Evolutionary conservation across 2,888 invertebrate species (phyloP).

Genomic region (Carterocephalus palaemon): DNA sequence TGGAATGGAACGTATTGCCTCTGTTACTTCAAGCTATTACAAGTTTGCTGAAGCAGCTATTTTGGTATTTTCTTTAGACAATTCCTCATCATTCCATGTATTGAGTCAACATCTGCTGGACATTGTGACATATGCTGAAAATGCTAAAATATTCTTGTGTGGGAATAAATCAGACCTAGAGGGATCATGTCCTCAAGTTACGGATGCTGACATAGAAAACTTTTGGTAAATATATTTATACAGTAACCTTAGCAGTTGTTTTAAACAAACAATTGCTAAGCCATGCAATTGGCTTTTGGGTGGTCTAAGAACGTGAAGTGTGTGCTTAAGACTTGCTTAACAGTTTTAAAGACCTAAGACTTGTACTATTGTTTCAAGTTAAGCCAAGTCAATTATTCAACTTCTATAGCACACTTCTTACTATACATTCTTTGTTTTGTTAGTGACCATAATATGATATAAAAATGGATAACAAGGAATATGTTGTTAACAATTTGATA

Average conservation of each 20-base stretch:
- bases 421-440: too few species aligned
- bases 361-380: too few species aligned
- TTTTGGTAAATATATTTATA: conserved; percentile 82
- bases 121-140: conserved; percentile 95
- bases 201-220: conserved; percentile 91
- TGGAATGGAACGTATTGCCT: conserved; percentile 97
- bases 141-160: conserved; percentile 96
- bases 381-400: too few species aligned
- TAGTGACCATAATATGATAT: too few species aligned
- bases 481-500: conserved; percentile 22
- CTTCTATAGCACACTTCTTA: too few species aligned
- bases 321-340: too few species aligned
- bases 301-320: too few species aligned
- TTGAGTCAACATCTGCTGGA: conserved; percentile 95
- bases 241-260: too few species aligned
- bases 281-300: too few species aligned
- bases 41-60: conserved; percentile 97
- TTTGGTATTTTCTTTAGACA: conserved; percentile 93
- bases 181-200: conserved; percentile 85
- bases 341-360: too few species aligned
- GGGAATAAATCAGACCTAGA: conserved; percentile 94
- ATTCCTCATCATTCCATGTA: conserved; percentile 94
- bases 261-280: too few species aligned
- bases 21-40: conserved; percentile 96
- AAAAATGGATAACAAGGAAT: too few species aligned